A percentile compares a stretch with the other conserved stretches of the same genome.
These are phyloP conservation scores for Drosophila paulistorum DNA, from an alignment of 1,140 invertebrate genomes.

Conservation along the genomic window DNA sequence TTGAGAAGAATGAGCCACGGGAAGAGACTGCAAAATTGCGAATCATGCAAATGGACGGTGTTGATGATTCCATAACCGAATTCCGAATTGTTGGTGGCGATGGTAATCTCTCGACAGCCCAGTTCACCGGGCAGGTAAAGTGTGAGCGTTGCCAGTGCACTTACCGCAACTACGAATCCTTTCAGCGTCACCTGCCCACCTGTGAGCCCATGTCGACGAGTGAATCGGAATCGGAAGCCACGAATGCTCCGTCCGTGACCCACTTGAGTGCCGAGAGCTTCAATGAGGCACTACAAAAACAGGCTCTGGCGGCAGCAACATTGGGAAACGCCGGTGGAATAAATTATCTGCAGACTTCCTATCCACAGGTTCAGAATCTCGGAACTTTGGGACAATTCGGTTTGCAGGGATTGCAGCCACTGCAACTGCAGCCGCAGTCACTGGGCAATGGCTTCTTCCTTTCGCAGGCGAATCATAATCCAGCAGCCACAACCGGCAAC, in stretches of 20 bases:
- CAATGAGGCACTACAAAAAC: slow-evolving; percentile 62
- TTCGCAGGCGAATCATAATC: slow-evolving; percentile 56
- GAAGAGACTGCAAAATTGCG: slow-evolving; percentile 85
- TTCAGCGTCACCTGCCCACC: slow-evolving; percentile 90
- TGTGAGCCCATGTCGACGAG: slow-evolving; percentile 90
- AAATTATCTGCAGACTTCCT: slow-evolving; percentile 69
- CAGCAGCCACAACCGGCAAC: slow-evolving; percentile 16
- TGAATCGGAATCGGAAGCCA: slow-evolving; percentile 88
- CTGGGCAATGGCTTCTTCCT: slow-evolving; percentile 75
- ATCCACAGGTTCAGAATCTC: slow-evolving; percentile 62
- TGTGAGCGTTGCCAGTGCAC: slow-evolving; percentile 94
- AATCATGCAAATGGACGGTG: slow-evolving; percentile 90
- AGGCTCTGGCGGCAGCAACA: slow-evolving; percentile 49
- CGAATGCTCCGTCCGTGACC: background rate
- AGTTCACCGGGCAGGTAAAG: slow-evolving; percentile 89
- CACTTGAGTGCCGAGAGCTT: slow-evolving; percentile 61
- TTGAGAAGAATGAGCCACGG: slow-evolving; percentile 64
- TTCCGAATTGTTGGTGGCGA: slow-evolving; percentile 74
- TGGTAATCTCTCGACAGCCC: slow-evolving; percentile 80
- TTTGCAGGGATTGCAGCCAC: slow-evolving; percentile 56
- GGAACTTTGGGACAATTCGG: slow-evolving; percentile 78
- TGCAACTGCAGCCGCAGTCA: slow-evolving; percentile 71
- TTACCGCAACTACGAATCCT: slow-evolving; percentile 94
- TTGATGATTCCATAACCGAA: slow-evolving; percentile 86
- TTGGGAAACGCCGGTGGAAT: slow-evolving; percentile 49